These are phyloP conservation scores for Macroramphosus scolopax DNA, from an alignment of 2,797 vertebrate genomes.

Conservation along the genomic window DNA sequence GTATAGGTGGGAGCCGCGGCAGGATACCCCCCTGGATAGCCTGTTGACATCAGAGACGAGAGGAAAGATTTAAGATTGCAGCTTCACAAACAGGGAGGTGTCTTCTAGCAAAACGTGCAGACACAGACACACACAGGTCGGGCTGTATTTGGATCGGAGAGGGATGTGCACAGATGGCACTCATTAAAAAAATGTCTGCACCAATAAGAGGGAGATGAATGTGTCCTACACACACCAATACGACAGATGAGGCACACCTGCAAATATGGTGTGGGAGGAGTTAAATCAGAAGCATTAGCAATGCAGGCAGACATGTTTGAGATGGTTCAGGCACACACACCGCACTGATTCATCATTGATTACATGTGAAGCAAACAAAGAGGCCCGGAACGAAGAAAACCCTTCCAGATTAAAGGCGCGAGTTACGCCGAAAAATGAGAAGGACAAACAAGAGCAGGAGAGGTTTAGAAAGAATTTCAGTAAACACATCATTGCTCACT, in stretches of 20 bases:
- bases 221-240: constrained; percentile 48
- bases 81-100: constrained; percentile 16
- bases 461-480: no score
- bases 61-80: constrained; percentile 24
- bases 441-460: no score
- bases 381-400: no score
- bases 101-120: background rate
- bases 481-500: no score
- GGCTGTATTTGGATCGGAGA: constrained; percentile 42
- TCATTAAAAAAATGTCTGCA: constrained; percentile 71
- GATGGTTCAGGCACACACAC: background rate
- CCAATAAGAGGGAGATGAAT: constrained; percentile 67
- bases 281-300: background rate
- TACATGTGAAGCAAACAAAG: no score
- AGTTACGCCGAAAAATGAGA: no score
- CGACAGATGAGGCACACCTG: constrained; percentile 58
- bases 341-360: no score
- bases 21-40: constrained; percentile 94
- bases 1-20: constrained; percentile 93
- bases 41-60: constrained; percentile 61
- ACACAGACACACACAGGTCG: constrained; percentile 15
- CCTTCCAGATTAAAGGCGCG: no score
- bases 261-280: constrained; percentile 59
- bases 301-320: background rate
- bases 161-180: constrained; percentile 72